phyloP scores from a whole-genome alignment of 2,888 invertebrate species.

The Callinectes sapidus region DNA sequence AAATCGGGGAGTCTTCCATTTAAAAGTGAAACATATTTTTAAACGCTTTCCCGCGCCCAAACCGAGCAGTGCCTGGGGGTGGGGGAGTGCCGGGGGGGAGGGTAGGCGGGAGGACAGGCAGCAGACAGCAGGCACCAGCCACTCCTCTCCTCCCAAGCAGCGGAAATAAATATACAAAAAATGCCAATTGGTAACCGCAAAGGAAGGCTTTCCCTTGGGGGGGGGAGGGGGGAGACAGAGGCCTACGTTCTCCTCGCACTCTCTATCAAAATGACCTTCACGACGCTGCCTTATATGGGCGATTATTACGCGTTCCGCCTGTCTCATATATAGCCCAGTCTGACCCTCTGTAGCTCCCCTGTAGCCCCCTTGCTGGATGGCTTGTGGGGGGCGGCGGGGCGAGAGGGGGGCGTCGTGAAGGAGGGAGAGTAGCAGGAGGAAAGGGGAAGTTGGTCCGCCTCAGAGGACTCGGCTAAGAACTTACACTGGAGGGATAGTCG shows the following conservation, averaged over 20 bases:
- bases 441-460: slow-evolving; percentile 32
- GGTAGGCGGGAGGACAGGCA: not conserved
- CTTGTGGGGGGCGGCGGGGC: not conserved
- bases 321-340: slow-evolving; percentile 48
- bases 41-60: not conserved
- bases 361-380: slow-evolving; percentile 19
- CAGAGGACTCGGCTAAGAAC: slow-evolving; percentile 8
- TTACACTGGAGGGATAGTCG: not conserved
- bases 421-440: slow-evolving; percentile 47
- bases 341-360: not conserved
- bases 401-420: not conserved
- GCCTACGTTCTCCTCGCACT: not conserved
- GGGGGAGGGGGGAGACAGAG: slow-evolving; percentile 22
- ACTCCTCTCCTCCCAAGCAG: not conserved
- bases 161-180: slow-evolving; percentile 38
- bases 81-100: not conserved
- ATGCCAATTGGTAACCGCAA: slow-evolving; percentile 59
- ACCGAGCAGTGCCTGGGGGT: too few relatives aligned
- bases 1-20: slow-evolving; percentile 50
- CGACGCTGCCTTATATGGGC: slow-evolving; percentile 16
- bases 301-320: slow-evolving; percentile 40
- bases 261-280: slow-evolving; percentile 44
- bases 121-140: slow-evolving; percentile 10
- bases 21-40: slow-evolving; percentile 33
- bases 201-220: not conserved